A percentile compares a stretch with the other conserved stretches of the same genome.
Conservation (phyloP, 2,797 vertebrate genomes). For the Bradypodion ventrale region DNA sequence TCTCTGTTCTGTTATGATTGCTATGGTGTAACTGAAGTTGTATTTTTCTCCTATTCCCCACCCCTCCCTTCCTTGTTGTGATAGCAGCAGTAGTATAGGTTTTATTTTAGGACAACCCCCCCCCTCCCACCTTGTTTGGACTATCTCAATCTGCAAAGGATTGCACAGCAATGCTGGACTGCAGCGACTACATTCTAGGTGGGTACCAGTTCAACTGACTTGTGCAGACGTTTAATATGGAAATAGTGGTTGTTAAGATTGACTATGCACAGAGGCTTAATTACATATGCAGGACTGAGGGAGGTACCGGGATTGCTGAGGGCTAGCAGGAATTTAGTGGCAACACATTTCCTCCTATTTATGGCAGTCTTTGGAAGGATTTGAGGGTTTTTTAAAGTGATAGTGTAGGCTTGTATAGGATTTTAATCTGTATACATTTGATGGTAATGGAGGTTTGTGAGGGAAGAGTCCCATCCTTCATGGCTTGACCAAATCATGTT, state of each 20-base stretch:
- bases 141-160: conserved; percentile 70
- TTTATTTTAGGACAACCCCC: conserved; percentile 70
- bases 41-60: conserved; percentile 67
- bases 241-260: conserved; percentile 69
- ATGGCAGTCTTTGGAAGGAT: conserved; percentile 42
- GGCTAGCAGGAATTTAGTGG: conserved; percentile 54
- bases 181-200: conserved; percentile 82
- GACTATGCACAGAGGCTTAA: conserved; percentile 74
- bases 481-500: conserved; percentile 28
- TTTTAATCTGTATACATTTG: conserved; percentile 48
- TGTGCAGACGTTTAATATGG: conserved; percentile 70
- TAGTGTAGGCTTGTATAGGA: conserved; percentile 45
- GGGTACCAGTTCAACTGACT: conserved; percentile 78
- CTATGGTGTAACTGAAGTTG: conserved; percentile 79
- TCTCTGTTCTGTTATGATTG: conserved; percentile 79
- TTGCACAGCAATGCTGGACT: conserved; percentile 82
- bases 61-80: conserved; percentile 67
- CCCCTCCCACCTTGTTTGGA: conserved; percentile 69
- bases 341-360: conserved; percentile 44
- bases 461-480: background rate
- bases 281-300: conserved; percentile 66
- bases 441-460: conserved; percentile 18
- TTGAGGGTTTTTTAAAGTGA: conserved; percentile 28
- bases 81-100: conserved; percentile 71
- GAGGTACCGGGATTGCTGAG: conserved; percentile 62